Percentiles rank a stretch among this genome's conserved stretches.
Conservation (phyloP, 2,888 invertebrate species). For the Habroteleia sp. region DNA sequence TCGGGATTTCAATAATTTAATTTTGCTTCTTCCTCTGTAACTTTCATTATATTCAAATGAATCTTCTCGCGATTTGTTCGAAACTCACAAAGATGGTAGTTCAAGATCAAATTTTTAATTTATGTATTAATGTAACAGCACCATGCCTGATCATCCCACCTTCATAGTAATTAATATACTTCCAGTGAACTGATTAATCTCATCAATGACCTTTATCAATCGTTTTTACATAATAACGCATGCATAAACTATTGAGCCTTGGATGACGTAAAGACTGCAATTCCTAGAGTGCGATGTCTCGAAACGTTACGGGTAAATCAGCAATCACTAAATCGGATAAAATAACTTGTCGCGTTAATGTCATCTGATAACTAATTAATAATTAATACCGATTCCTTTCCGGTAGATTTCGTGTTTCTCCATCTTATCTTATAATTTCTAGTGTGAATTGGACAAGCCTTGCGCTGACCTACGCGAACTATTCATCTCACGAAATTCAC, state of each 20-base stretch:
- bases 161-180: slow-evolving; percentile 15
- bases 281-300: slow-evolving; percentile 1
- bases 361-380: slow-evolving; percentile 66
- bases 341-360: slow-evolving; percentile 36
- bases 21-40: not conserved
- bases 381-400: slow-evolving; percentile 54
- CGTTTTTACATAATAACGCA: slow-evolving; percentile 24
- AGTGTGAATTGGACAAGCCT: slow-evolving; percentile 24
- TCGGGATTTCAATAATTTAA: no score
- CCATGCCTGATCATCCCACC: slow-evolving; percentile 11
- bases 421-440: slow-evolving; percentile 26
- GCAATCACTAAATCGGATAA: not conserved
- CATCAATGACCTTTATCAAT: slow-evolving; percentile 19
- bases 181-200: slow-evolving; percentile 32
- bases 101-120: not conserved
- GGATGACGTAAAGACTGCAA: slow-evolving; percentile 13
- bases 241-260: slow-evolving; percentile 26
- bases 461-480: slow-evolving; percentile 30
- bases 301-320: slow-evolving; percentile 6
- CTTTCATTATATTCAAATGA: slow-evolving; percentile 4
- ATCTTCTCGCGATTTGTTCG: not conserved
- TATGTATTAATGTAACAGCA: slow-evolving; percentile 10
- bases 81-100: not conserved
- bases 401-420: slow-evolving; percentile 18
- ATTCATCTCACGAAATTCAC: slow-evolving; percentile 21